Evolutionary conservation across 2,888 invertebrate genomes (phyloP).

Genomic region (Sepioteuthis lessoniana): DNA sequence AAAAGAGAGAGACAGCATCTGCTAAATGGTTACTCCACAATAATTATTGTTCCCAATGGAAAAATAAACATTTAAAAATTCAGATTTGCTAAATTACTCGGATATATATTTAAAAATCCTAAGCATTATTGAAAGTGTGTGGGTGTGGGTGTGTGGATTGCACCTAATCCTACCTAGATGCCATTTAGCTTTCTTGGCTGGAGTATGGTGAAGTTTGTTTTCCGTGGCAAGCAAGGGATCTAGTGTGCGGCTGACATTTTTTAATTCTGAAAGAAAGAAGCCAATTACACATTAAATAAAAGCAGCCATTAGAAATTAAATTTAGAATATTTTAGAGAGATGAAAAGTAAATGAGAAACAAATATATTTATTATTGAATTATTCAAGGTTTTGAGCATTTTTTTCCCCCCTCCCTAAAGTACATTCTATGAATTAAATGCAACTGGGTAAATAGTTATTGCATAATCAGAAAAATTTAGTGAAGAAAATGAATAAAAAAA

Average conservation of each 20-base stretch:
- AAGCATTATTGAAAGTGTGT: too few relatives aligned
- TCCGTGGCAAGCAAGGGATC: slow-evolving; percentile 68
- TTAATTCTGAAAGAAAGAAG: slow-evolving; percentile 63
- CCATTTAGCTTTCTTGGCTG: slow-evolving; percentile 97
- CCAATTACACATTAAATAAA: not conserved
- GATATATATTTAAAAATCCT: too few relatives aligned
- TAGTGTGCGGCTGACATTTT: slow-evolving; percentile 68
- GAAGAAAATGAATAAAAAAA: too few relatives aligned
- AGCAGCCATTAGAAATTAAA: not conserved
- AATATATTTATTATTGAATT: too few relatives aligned
- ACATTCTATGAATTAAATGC: not conserved
- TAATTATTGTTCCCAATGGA: too few relatives aligned
- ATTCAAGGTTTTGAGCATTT: not conserved
- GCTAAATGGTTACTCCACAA: too few relatives aligned
- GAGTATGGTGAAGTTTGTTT: slow-evolving; percentile 74
- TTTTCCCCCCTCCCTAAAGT: not conserved
- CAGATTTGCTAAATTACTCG: too few relatives aligned
- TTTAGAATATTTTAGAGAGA: not conserved
- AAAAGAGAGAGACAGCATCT: too few relatives aligned
- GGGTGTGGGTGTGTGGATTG: not conserved
- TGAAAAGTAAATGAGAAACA: not conserved
- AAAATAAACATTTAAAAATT: too few relatives aligned
- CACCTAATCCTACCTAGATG: slow-evolving; percentile 84
- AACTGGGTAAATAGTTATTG: not conserved
- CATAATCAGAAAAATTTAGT: too few relatives aligned